Evolutionary conservation across 2,113 vertebrate genomes (phyloP).

Genomic region (Ia io): DNA sequence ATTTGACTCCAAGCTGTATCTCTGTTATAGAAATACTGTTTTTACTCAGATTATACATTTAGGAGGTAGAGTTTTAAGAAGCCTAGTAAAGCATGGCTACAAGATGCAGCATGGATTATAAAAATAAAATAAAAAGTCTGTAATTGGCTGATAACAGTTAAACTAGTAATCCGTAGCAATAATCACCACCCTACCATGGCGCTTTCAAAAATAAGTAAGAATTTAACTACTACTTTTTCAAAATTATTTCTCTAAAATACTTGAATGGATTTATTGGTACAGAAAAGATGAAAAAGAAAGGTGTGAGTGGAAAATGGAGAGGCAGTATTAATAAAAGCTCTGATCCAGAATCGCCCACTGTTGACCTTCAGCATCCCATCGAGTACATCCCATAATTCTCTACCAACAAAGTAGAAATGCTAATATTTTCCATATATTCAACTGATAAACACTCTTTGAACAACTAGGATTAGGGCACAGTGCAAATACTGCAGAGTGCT

Average conservation of each 20-base stretch:
- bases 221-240: not conserved
- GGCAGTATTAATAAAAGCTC: not conserved
- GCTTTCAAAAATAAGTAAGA: conserved; percentile 25
- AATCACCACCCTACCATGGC: not conserved
- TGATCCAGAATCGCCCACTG: not conserved
- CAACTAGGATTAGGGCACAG: not conserved
- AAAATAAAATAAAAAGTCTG: not conserved
- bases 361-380: not conserved
- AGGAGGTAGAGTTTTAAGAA: conserved; percentile 22
- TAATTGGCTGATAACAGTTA: not conserved
- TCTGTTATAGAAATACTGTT: not conserved
- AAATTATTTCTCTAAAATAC: conserved; percentile 18
- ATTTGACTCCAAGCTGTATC: not conserved
- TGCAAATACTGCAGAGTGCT: conserved; percentile 2
- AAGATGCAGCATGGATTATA: not conserved
- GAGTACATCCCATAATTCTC: not conserved
- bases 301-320: not conserved
- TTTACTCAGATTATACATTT: not conserved
- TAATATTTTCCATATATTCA: conserved; percentile 36
- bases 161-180: conserved; percentile 47
- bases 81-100: not conserved
- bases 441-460: conserved; percentile 27
- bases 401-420: conserved; percentile 25
- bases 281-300: not conserved
- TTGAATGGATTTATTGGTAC: conserved; percentile 2